A percentile compares a stretch with the other conserved stretches of the same genome.
Evolutionary conservation across 64 coral and sea anemone genomes (phyloP).

Genomic region (Montipora cactus): DNA sequence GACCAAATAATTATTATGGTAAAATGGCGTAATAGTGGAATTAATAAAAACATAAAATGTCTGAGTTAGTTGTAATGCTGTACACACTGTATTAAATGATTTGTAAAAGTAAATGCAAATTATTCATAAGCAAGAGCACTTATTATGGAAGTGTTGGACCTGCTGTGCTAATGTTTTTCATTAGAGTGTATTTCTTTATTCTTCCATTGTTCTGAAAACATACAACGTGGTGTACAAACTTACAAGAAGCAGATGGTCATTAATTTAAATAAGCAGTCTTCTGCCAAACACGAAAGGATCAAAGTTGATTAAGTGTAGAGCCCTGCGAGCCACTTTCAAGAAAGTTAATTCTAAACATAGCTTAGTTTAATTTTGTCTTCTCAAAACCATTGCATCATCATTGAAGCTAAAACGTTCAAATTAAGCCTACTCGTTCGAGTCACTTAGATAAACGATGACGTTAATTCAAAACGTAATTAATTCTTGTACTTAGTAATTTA

Average conservation of each 20-base stretch:
- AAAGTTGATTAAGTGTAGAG: too few relatives aligned
- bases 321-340: too few relatives aligned
- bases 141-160: background rate
- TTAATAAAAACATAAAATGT: too few relatives aligned
- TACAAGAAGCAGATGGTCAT: background rate
- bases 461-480: too few relatives aligned
- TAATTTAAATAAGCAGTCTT: too few relatives aligned
- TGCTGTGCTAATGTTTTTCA: background rate
- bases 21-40: too few relatives aligned
- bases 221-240: background rate
- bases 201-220: background rate
- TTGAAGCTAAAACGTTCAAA: background rate
- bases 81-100: background rate
- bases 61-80: too few relatives aligned
- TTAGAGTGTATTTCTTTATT: background rate
- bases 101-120: background rate
- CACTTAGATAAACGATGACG: too few relatives aligned
- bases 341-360: background rate
- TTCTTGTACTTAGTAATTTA: too few relatives aligned
- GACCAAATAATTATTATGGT: too few relatives aligned
- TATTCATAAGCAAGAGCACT: background rate
- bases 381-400: background rate
- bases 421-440: background rate
- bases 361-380: background rate
- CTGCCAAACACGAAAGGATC: too few relatives aligned